Percentiles rank a stretch among this genome's conserved stretches.
Conservation (phyloP, 2,113 vertebrate genomes). For the Machaerirhynchus nigripectus region DNA sequence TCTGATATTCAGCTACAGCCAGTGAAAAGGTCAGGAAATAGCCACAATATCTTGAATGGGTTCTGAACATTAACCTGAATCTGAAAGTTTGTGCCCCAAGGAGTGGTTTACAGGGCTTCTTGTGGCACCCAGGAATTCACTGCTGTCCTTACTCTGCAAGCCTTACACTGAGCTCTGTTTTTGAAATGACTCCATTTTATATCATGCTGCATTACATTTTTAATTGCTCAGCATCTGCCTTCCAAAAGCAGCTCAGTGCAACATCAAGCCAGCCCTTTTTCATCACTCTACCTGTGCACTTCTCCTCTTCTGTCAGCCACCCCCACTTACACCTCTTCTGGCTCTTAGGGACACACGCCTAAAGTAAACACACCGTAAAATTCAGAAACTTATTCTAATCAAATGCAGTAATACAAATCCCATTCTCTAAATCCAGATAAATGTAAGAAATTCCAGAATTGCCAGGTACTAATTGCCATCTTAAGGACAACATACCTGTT, state of each 20-base stretch:
- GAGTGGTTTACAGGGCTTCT: neutral
- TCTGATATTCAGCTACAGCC: neutral
- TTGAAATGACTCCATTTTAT: rapidly evolving
- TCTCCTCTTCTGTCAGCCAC: neutral
- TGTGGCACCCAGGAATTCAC: neutral
- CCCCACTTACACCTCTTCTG: neutral
- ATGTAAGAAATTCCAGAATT: neutral
- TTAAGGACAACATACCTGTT: neutral
- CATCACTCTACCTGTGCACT: neutral
- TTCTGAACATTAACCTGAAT: neutral
- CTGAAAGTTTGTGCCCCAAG: neutral
- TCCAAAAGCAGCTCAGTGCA: neutral
- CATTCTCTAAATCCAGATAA: neutral
- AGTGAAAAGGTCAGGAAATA: neutral
- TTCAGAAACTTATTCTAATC: neutral
- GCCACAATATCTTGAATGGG: neutral
- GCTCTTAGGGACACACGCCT: neutral
- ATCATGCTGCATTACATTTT: neutral
- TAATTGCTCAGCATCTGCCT: neutral
- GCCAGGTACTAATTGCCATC: neutral
- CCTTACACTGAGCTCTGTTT: neutral
- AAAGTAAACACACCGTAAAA: neutral
- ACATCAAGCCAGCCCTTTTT: neutral
- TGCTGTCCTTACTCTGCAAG: neutral
- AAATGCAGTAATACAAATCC: neutral